Conservation (phyloP, 2,888 invertebrate genomes). For the Eucera pruinosa region DNA sequence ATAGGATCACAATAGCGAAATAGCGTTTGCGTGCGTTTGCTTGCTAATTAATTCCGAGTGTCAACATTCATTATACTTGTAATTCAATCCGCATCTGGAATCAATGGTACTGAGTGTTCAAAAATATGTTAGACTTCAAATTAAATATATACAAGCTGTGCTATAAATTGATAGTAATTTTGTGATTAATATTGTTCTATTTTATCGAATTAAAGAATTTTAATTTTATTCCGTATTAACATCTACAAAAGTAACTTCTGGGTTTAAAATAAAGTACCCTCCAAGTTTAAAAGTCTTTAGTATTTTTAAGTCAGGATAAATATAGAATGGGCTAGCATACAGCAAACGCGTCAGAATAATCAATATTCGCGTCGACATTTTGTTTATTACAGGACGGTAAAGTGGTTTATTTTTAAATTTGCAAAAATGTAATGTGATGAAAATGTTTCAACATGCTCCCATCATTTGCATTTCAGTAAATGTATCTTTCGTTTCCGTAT, state of each 20-base stretch:
- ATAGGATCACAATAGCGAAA: no score
- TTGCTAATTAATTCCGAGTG: conserved; percentile 6
- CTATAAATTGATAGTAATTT: no score
- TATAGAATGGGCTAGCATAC: neutral
- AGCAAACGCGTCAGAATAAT: neutral
- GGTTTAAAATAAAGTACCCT: no score
- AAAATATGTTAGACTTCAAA: neutral
- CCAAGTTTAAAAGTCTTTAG: neutral
- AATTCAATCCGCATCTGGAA: neutral
- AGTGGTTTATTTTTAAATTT: neutral
- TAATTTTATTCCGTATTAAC: no score
- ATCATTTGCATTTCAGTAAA: no score
- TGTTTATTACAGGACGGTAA: neutral
- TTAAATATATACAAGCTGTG: no score
- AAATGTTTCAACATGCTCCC: no score
- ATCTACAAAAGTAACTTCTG: no score
- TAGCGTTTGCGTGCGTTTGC: neutral
- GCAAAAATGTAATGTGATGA: neutral
- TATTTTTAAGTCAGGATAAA: conserved; percentile 1
- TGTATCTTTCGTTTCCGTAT: no score
- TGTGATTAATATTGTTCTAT: no score
- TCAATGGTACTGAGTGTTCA: neutral
- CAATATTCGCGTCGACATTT: neutral
- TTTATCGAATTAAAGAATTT: no score
- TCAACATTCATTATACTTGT: neutral